Evolutionary conservation across 2,797 vertebrate genomes (phyloP).

Genomic region (Siniperca undulata): DNA sequence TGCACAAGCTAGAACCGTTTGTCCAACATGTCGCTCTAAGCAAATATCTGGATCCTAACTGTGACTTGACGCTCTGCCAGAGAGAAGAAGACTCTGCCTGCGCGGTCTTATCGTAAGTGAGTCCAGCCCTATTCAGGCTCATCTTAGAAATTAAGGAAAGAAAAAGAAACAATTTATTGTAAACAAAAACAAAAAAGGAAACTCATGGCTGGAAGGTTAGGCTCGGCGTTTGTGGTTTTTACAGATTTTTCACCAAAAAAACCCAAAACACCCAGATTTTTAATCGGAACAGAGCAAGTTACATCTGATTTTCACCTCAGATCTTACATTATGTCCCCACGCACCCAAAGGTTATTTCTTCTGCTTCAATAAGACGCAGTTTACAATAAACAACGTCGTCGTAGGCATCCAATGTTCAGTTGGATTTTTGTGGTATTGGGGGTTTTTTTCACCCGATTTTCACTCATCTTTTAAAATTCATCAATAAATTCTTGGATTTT

Average conservation of each 20-base stretch:
- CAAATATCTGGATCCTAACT: constrained; percentile 15
- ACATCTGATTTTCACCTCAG: neutral
- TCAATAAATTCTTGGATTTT: neutral
- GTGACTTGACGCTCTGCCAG: constrained; percentile 21
- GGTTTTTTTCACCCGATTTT: neutral
- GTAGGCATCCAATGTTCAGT: neutral
- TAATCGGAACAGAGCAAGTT: rapidly evolving
- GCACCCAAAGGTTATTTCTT: neutral
- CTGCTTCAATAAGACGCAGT: neutral
- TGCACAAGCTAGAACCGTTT: constrained; percentile 4
- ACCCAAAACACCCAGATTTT: neutral
- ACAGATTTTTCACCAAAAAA: neutral
- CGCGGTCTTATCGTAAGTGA: neutral
- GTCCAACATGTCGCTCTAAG: neutral
- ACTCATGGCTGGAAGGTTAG: neutral
- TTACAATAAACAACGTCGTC: neutral
- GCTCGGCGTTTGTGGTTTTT: neutral
- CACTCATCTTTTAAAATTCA: neutral
- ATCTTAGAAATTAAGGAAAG: neutral
- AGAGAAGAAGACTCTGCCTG: neutral
- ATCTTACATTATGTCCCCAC: neutral
- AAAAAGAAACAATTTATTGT: neutral
- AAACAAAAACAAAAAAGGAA: neutral
- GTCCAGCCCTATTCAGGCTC: neutral
- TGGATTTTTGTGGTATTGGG: neutral